Evolutionary conservation across 2,888 invertebrate species (phyloP).

Genomic region (Pasiphila rectangulata): DNA sequence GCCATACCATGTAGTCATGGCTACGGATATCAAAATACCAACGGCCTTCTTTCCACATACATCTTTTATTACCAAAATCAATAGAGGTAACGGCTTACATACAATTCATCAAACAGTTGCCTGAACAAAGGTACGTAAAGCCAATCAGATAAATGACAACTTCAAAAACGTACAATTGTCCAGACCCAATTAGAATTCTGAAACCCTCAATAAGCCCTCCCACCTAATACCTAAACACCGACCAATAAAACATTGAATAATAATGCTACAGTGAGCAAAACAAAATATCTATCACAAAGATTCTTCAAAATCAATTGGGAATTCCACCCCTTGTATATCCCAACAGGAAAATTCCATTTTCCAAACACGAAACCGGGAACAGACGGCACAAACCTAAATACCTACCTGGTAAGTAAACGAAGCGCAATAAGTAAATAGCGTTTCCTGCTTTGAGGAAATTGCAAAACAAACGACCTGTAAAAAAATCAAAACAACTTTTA

Average conservation of each 20-base stretch:
- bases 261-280: conserved; percentile 52
- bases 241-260: conserved; percentile 28
- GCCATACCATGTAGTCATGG: conserved; percentile 14
- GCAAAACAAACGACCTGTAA: conserved; percentile 66
- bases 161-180: background rate
- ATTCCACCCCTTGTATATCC: conserved; percentile 60
- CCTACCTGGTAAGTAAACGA: conserved; percentile 79
- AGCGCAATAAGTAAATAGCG: conserved; percentile 76
- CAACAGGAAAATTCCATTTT: conserved; percentile 78
- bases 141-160: background rate
- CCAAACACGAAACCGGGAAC: conserved; percentile 69
- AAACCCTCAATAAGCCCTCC: conserved; percentile 1
- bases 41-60: conserved; percentile 10
- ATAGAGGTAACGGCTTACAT: background rate
- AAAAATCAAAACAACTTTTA: conserved; percentile 62
- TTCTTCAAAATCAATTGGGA: conserved; percentile 69
- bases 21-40: conserved; percentile 20
- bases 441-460: conserved; percentile 65
- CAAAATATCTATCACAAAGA: conserved; percentile 55
- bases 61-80: conserved; percentile 14
- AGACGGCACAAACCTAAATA: conserved; percentile 73
- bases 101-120: background rate
- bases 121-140: background rate
- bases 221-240: conserved; percentile 13
- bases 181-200: conserved; percentile 1